Evolutionary conservation across 92 coral and sea anemone species (phyloP).

Genomic region (Siderastrea siderea): DNA sequence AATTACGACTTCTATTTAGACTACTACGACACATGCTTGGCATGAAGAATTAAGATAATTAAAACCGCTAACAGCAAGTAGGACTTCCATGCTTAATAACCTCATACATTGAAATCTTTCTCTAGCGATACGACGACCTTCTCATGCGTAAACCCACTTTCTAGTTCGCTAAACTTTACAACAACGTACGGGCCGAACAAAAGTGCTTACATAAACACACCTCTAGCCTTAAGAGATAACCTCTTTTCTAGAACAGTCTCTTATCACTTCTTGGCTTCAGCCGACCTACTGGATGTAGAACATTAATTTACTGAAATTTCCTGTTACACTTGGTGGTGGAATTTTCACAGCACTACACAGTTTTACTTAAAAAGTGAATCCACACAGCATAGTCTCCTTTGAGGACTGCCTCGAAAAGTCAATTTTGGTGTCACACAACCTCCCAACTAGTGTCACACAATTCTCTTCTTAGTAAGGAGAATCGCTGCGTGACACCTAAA

Average conservation of each 20-base stretch:
- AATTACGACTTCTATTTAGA: neutral
- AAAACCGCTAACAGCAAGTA: neutral
- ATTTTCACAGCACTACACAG: conserved; percentile 1
- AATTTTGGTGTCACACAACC: neutral
- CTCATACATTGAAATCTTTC: neutral
- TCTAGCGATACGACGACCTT: neutral
- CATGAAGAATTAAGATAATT: conserved; percentile 28
- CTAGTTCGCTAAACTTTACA: neutral
- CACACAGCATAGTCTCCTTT: neutral
- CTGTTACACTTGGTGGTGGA: neutral
- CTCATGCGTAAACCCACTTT: neutral
- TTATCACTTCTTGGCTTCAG: neutral
- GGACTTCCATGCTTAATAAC: neutral
- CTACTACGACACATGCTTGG: conserved; percentile 28
- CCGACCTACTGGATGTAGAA: neutral
- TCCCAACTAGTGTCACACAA: too few relatives aligned
- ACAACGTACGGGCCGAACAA: neutral
- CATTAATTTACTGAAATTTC: conserved; percentile 6
- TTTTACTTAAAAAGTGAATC: neutral
- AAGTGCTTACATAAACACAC: neutral
- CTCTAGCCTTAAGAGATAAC: neutral
- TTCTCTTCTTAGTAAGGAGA: neutral
- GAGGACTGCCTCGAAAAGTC: neutral
- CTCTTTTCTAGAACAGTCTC: neutral
- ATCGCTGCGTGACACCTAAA: neutral